A percentile compares a stretch with the other conserved stretches of the same genome.
Evolutionary conservation across 2,797 vertebrate species (phyloP).

Genomic region (Gymnothorax reevesii): DNA sequence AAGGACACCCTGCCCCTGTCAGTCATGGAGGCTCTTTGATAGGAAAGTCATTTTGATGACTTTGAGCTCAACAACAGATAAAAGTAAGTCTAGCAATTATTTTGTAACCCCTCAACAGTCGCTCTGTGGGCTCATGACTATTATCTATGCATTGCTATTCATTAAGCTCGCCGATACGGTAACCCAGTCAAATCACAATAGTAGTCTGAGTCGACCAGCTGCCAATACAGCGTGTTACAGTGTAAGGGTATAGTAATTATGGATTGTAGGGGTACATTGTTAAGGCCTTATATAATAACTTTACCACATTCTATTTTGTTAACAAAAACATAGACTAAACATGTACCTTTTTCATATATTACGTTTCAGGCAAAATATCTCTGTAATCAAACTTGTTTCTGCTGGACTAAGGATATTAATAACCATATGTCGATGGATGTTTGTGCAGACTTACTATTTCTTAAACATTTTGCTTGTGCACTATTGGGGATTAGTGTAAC

Average conservation of each 20-base stretch:
- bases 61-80: conserved; percentile 59
- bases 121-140: conserved; percentile 38
- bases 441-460: not conserved
- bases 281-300: conserved; percentile 30
- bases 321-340: no score
- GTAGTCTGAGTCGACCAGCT: conserved; percentile 41
- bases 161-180: conserved; percentile 47
- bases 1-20: conserved; percentile 68
- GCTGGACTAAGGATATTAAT: not conserved
- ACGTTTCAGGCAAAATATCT: not conserved
- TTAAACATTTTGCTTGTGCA: not conserved
- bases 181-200: conserved; percentile 55
- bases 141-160: conserved; percentile 53
- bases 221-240: conserved; percentile 38
- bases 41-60: conserved; percentile 64
- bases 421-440: not conserved
- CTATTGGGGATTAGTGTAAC: not conserved
- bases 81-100: conserved; percentile 66
- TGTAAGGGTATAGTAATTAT: conserved; percentile 40
- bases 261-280: conserved; percentile 26
- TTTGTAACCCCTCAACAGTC: conserved; percentile 48
- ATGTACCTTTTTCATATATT: not conserved
- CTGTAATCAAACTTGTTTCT: not conserved
- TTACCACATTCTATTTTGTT: conserved; percentile 29
- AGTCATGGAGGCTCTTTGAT: conserved; percentile 72